Base-by-base conservation (phyloP, 2,113 vertebrate species). In the Macroglossus sobrinus region DNA sequence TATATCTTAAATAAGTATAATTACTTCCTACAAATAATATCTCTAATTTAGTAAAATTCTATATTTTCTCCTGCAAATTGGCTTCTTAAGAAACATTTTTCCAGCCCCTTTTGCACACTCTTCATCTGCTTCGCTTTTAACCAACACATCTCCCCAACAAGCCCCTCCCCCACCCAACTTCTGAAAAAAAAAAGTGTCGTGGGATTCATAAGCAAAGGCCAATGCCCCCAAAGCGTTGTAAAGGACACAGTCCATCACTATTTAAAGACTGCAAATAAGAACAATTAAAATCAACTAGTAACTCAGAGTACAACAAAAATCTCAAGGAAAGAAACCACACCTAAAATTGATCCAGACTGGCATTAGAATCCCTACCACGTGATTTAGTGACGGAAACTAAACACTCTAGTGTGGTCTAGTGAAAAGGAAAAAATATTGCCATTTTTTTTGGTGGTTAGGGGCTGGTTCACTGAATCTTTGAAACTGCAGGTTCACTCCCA, bases 331-430 rank as follows among this genome's bases (percentile, higher is more conserved):
- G 87, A 97, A 97, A 97, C 98, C 97, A 96, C 97, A 98, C 95
- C 97, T 98, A 97, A 98, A 97, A 72, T 89, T 98, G 97, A 97
- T 96, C 98, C 97, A 97, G 96, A 96, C n/a, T 50, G 81, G 97
- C 93, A 96, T 94, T 64, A 95, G 96, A 97, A 97, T 94, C 35
- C 64, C 45, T 94, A 76, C 84, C 88, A 96, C 82, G 94, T 97
- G 97, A 98, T 98, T 98, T 98, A 98, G 87, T 94, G 95, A 94
- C 92, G 98, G 98, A 97, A 98, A 97, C 96, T 97, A 98, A 98
- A 97, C 96, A 97, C 97, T 96, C 94, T 95, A 93, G 97, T 97
- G 98, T 94, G 93, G 97, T 87, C 97, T 76, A 87, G 87, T 84
- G 91, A 96, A 97, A 98, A 98, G 98, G 98, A 97, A 98, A 98